Evolutionary conservation across 2,113 vertebrate species (phyloP).

Genomic region (Hydrochoerus hydrochaeris): DNA sequence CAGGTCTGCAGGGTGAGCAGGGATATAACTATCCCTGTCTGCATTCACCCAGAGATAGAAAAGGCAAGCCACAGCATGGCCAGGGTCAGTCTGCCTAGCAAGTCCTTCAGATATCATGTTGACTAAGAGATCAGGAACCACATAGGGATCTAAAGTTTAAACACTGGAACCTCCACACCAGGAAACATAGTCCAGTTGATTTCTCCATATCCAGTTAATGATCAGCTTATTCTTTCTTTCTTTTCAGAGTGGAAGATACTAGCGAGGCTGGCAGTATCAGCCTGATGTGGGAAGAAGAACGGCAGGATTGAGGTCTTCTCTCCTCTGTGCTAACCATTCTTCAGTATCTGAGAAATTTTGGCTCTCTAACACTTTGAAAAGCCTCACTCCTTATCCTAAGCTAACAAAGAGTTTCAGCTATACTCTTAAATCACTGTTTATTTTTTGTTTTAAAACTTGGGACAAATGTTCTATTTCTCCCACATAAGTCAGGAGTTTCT

Average conservation of each 20-base stretch:
- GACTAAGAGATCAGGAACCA: not conserved
- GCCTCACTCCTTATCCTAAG: not conserved
- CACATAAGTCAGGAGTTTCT: not conserved
- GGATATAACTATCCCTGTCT: not conserved
- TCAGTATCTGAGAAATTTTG: not conserved
- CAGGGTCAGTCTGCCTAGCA: not conserved
- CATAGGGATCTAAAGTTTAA: not conserved
- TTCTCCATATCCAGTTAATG: not conserved
- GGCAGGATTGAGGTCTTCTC: not conserved
- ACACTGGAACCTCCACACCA: not conserved
- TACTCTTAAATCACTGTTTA: not conserved
- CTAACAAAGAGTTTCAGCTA: not conserved
- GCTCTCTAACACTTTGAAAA: not conserved
- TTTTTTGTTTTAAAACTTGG: not conserved
- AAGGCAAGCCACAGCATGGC: not conserved
- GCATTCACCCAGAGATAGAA: not conserved
- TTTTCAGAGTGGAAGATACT: not conserved
- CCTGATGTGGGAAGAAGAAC: not conserved
- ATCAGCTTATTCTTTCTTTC: not conserved
- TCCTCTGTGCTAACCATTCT: not conserved
- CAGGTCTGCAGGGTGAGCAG: not conserved
- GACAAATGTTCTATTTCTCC: not conserved
- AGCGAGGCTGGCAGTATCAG: not conserved
- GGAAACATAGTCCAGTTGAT: not conserved
- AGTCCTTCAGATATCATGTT: not conserved